These are phyloP conservation scores for Lutjanus erythropterus DNA, from an alignment of 2,113 vertebrate species.

Conservation along the genomic window DNA sequence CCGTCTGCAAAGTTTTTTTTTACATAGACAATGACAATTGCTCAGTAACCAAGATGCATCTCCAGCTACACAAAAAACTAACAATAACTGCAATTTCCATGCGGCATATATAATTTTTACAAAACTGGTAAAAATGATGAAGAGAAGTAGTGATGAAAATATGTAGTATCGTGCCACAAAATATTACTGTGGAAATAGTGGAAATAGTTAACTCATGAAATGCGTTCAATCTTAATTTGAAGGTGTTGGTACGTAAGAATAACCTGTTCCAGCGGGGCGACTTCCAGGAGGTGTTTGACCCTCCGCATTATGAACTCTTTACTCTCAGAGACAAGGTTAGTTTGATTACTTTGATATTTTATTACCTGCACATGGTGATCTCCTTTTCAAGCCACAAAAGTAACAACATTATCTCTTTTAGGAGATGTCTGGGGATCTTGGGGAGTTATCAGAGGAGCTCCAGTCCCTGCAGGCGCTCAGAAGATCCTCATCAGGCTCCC, in stretches of 20 bases:
- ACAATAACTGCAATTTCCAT: too few species aligned
- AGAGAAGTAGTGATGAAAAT: background rate
- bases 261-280: constrained; percentile 90
- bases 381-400: background rate
- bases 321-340: constrained; percentile 90
- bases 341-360: background rate
- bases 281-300: constrained; percentile 94
- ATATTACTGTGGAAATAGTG: background rate
- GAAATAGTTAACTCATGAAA: background rate
- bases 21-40: too few species aligned
- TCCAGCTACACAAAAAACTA: too few species aligned
- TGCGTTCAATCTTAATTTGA: constrained; percentile 16
- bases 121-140: too few species aligned
- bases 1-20: too few species aligned
- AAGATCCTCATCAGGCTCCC: constrained; percentile 89
- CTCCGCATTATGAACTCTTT: constrained; percentile 95
- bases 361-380: background rate
- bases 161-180: background rate
- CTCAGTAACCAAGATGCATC: too few species aligned
- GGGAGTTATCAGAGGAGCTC: constrained; percentile 92
- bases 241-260: constrained; percentile 91
- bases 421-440: constrained; percentile 91
- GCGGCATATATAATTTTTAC: too few species aligned
- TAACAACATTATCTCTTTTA: constrained; percentile 48
- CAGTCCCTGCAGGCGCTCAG: constrained; percentile 92